Evolutionary conservation across 1,140 invertebrate genomes (phyloP), one percentile per base, ranked within the genome.

Genomic region (Aplysia californica): DNA sequence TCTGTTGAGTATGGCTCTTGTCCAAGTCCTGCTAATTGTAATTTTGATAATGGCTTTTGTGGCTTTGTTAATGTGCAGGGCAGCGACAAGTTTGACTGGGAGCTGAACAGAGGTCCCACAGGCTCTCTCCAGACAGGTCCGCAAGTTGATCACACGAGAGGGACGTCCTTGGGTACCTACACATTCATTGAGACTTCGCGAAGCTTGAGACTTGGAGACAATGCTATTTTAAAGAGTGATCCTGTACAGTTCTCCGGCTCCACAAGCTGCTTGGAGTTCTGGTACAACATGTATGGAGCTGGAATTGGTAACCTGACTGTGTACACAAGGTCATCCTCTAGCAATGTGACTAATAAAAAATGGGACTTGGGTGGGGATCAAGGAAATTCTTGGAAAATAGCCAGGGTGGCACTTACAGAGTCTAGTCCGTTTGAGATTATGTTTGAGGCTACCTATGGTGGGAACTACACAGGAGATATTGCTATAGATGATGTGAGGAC

Each of bases 241-340:
- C 59, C 81, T 10, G 81, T 87, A 26, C 79, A n/a, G n/a, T n/a
- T 81, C 6, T 70, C 85, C 2, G 80, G 78, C 1, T 82, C 38
- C 23, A 68, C 72, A 21, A 79, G 84, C 35, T 87, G 85, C 77
- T 39, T 88, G 4, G 74, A 74, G 21, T 95, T 96, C 85, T 95
- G 92, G 91, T 93, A 91, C 82, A 94, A 95, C 83, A 95, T 96
- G 95, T 94, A 92, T 82, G 95, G 95, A 15, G 31, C 18, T 26
- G 66, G 58, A 23, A 84, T 86, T 35, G 85, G 83, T 18, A 82
- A 72, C 2, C 81, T 88, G 3, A 85, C 83, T 66, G 82, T 88
- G 10, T 86, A 84, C 72, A 70, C 41, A 33, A 67, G 73, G 29
- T 65, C 21, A 36, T 78, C 59, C 31, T 66, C 15, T 61, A 64